Evolutionary conservation across 2,113 vertebrate species (phyloP).

Genomic region (Bos indicus): DNA sequence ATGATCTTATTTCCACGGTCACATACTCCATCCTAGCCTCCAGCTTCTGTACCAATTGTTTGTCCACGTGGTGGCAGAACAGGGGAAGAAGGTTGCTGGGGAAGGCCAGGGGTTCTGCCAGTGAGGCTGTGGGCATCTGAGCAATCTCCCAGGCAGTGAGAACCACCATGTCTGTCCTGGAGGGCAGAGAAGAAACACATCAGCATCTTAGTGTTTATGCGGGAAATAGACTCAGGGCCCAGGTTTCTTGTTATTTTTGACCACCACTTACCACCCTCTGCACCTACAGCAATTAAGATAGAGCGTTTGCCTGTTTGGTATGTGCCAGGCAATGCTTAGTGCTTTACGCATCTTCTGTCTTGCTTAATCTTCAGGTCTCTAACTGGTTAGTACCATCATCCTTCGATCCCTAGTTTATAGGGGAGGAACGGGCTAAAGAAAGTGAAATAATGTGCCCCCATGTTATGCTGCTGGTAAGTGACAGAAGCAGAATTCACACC

Average conservation of each 20-base stretch:
- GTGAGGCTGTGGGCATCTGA: conserved; percentile 79
- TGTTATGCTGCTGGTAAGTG: not conserved
- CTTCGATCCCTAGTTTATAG: not conserved
- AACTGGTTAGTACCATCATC: not conserved
- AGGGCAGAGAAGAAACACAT: not conserved
- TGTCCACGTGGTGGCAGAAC: conserved; percentile 96
- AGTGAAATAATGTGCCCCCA: not conserved
- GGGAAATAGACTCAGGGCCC: not conserved
- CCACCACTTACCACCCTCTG: not conserved
- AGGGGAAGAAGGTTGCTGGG: conserved; percentile 93
- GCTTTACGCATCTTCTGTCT: not conserved
- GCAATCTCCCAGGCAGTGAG: conserved; percentile 91
- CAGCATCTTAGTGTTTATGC: not conserved
- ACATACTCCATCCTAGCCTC: conserved; percentile 93
- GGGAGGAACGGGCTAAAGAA: not conserved
- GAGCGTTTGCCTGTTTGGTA: not conserved
- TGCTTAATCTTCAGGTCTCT: not conserved
- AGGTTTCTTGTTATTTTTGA: not conserved
- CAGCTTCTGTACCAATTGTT: conserved; percentile 88
- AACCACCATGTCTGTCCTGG: conserved; percentile 91
- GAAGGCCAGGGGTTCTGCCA: conserved; percentile 91
- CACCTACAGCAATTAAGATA: not conserved
- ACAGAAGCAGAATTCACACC: not conserved
- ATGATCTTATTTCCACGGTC: not conserved
- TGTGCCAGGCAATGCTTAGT: not conserved